A percentile compares a stretch with the other conserved stretches of the same genome.
Evolutionary conservation across 2,113 vertebrate genomes (phyloP).

Genomic region (Pleuronectes platessa): DNA sequence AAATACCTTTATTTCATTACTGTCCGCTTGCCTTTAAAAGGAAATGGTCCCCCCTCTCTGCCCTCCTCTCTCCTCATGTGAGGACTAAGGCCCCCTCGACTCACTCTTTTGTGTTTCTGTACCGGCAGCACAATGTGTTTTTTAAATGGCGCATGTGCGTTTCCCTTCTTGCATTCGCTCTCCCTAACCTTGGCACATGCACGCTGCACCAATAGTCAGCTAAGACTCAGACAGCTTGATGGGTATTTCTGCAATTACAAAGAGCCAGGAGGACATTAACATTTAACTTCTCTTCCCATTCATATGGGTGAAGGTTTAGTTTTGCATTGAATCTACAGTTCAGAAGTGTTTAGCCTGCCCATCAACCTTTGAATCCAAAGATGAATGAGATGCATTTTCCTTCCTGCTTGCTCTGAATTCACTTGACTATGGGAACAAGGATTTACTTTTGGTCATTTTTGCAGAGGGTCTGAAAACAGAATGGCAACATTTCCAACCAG

Average conservation of each 20-base stretch:
- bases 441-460: constrained; percentile 57
- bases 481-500: constrained; percentile 26
- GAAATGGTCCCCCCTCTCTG: constrained; percentile 8
- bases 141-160: constrained; percentile 57
- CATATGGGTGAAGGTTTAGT: constrained; percentile 67
- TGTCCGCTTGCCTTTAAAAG: constrained; percentile 37
- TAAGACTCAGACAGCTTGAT: constrained; percentile 23
- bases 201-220: constrained; percentile 39
- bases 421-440: constrained; percentile 48
- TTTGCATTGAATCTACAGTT: constrained; percentile 59
- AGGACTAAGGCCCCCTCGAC: constrained; percentile 48
- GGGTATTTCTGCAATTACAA: constrained; percentile 57
- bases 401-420: constrained; percentile 33
- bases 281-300: constrained; percentile 73
- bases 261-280: constrained; percentile 60
- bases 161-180: constrained; percentile 32
- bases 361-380: constrained; percentile 35
- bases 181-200: constrained; percentile 72
- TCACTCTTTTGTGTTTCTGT: constrained; percentile 37
- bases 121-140: constrained; percentile 62
- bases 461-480: constrained; percentile 26
- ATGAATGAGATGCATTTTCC: constrained; percentile 52
- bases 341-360: constrained; percentile 22
- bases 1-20: constrained; percentile 67
- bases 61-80: constrained; percentile 9